Evolutionary conservation across 2,797 vertebrate genomes (phyloP).

Genomic region (Cheracebus regulus): DNA sequence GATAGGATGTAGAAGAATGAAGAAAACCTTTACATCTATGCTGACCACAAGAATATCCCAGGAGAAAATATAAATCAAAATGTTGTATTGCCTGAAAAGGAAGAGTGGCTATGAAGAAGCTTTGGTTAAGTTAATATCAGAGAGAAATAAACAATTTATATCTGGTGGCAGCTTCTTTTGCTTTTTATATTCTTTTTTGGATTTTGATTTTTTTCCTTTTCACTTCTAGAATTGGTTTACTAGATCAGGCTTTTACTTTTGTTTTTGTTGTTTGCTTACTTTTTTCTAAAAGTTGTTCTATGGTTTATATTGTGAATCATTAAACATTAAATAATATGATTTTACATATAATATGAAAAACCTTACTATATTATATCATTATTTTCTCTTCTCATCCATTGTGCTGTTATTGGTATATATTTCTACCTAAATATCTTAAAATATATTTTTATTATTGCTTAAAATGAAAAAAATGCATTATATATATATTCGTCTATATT

Average conservation of each 20-base stretch:
- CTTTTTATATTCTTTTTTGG: not conserved
- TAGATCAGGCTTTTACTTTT: not conserved
- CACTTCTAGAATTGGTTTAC: not conserved
- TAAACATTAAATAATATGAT: not conserved
- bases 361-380: not conserved
- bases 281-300: not conserved
- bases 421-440: not conserved
- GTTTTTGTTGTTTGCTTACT: not conserved
- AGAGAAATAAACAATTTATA: not conserved
- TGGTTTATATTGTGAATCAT: not conserved
- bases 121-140: not conserved
- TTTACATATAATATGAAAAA: not conserved
- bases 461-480: not conserved
- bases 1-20: not conserved
- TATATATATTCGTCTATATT: not conserved
- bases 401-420: not conserved
- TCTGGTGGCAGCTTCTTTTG: not conserved
- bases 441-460: not conserved
- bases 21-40: not conserved
- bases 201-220: not conserved
- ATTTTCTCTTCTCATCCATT: not conserved
- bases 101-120: not conserved
- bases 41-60: not conserved
- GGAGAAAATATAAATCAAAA: not conserved
- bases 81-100: not conserved